Conservation (phyloP, 53 echinoderm and acorn worm genomes). For the Luidia sarsii region DNA sequence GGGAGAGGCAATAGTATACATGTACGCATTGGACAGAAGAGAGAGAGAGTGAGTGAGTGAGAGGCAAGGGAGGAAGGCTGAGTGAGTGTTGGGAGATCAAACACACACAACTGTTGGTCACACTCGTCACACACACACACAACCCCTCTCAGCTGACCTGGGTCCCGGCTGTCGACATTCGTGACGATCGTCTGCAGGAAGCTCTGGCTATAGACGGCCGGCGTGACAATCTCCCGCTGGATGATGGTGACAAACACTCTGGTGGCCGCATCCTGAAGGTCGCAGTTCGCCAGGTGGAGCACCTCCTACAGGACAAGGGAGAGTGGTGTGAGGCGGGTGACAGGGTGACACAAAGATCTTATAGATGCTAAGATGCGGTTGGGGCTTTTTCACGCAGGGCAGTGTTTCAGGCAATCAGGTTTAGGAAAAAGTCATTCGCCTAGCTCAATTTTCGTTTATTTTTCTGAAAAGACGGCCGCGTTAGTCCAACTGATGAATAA, state of each 20-base stretch:
- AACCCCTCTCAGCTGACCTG: no score
- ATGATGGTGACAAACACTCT: constrained; percentile 85
- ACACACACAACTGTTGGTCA: no score
- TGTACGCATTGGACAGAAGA: no score
- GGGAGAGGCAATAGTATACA: no score
- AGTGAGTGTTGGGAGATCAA: no score
- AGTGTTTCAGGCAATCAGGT: background rate
- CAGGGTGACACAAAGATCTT: background rate
- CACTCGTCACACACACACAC: no score
- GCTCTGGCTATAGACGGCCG: constrained; percentile 80
- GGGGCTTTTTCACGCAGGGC: background rate
- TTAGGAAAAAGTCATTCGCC: background rate
- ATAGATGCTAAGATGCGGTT: background rate
- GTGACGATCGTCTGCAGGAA: constrained; percentile 89
- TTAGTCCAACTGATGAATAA: no score
- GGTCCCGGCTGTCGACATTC: constrained; percentile 88
- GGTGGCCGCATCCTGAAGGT: constrained; percentile 92
- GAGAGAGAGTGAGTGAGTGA: no score
- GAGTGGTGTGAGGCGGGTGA: background rate
- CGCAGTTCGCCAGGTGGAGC: constrained; percentile 80
- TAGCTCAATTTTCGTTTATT: no score
- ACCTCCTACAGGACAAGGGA: constrained; percentile 83
- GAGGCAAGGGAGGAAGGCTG: no score
- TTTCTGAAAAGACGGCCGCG: no score
- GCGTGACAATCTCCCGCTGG: constrained; percentile 79